Base-by-base conservation (phyloP, 2,797 vertebrate genomes). In the Dendrocincla tyrannina region DNA sequence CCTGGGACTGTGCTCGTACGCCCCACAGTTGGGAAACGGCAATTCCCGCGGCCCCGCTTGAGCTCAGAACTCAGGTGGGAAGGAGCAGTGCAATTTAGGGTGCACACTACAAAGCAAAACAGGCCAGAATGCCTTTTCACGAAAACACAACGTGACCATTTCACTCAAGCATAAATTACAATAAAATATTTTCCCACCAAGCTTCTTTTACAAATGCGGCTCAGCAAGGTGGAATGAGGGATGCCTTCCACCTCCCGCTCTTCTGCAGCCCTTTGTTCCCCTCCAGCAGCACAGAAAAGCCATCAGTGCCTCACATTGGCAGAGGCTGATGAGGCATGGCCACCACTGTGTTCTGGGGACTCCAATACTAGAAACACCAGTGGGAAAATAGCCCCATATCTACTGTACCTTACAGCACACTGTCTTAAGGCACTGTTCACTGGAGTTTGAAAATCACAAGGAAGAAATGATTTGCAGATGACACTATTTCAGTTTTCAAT, bases 371-470 rank as follows among this genome's bases (percentile, higher is more conserved):
- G 28, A 42, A 94, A 68, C 17, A 64, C 16, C 9, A 39, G 10
- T 17, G 32, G 37, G 42, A 84, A 89, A 73, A 12, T 2, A 73
- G 37, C n/a, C 80, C 53, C 12, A 1, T 0, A 4, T 15, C 24
- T 64, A 53, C 37, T 0, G 4, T 2, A 24, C 7, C 39, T 69
- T 58, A 70, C 0, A 5, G n/a, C 44, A 50, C 37, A 58, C 85
- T 42, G 20, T 68, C 58, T 13, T n/a, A 59, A 20, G 0, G 0
- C 11, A 10, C 28, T 25, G 1, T 33, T 32, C 4, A 1, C 25
- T 10, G 6, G 19, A 83, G 30, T 17, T 58, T 17, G 28, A 55
- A 88, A 86, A 75, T 14, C 49, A 68, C 9, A n/a, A 17, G 4
- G 27, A 47, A 44, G 13, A 66, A 19, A 19, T 0, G 2, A 63